Conservation (phyloP, 1,140 invertebrate genomes). For the Cheumatopsyche charites region DNA sequence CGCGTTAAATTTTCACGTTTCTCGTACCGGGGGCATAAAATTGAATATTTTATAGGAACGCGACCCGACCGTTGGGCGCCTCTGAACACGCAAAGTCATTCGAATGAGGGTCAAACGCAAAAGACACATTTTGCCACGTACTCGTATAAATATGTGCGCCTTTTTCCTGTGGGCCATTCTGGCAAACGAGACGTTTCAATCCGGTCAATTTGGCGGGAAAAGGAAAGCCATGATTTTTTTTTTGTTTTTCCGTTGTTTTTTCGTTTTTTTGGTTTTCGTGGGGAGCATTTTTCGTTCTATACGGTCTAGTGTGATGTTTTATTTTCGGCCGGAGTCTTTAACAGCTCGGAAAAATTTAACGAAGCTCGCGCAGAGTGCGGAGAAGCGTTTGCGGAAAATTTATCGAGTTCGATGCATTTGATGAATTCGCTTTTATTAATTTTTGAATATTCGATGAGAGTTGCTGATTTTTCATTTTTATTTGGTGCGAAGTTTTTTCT, state of each 20-base stretch:
- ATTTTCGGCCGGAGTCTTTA: background rate
- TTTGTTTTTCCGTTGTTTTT: background rate
- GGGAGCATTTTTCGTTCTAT: background rate
- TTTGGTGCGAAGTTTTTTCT: too few species aligned
- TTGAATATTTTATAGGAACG: too few species aligned
- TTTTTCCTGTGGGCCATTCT: background rate
- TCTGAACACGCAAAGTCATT: too few species aligned
- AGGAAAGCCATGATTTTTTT: background rate
- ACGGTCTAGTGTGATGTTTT: background rate
- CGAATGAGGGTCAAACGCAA: too few species aligned
- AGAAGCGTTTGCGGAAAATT: too few species aligned
- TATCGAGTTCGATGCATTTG: too few species aligned
- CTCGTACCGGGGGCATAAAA: too few species aligned
- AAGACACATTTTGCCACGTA: background rate
- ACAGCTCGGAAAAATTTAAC: constrained; percentile 43
- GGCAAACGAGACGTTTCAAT: constrained; percentile 23
- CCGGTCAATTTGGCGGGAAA: constrained; percentile 33
- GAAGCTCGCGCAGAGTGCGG: constrained; percentile 17
- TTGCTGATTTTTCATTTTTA: too few species aligned
- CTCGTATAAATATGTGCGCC: background rate
- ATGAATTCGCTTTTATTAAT: too few species aligned
- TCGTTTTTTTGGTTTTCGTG: background rate
- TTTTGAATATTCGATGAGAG: too few species aligned
- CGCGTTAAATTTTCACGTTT: too few species aligned
- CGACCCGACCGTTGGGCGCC: too few species aligned